These are phyloP conservation scores for Ailuropoda melanoleuca DNA, from an alignment of 2,113 vertebrate genomes.

Conservation along the genomic window DNA sequence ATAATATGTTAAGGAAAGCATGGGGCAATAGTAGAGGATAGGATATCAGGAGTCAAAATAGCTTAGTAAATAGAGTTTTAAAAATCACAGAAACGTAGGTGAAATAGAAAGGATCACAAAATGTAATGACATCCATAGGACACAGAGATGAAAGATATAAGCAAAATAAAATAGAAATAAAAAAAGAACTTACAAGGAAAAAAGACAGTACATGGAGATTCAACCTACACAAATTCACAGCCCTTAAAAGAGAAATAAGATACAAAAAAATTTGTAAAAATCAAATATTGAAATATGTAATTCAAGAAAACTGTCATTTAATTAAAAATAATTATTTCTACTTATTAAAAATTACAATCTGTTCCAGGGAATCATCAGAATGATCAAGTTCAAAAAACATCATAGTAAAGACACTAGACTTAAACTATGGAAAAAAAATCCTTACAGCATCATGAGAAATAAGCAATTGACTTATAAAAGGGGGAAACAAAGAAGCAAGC, in stretches of 20 bases:
- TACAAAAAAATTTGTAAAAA: background rate
- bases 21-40: background rate
- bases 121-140: background rate
- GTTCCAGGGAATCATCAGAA: background rate
- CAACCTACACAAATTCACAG: background rate
- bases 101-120: background rate
- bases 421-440: background rate
- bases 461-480: background rate
- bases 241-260: background rate
- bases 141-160: background rate
- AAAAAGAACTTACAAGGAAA: background rate
- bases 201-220: background rate
- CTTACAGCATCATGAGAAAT: background rate
- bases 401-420: background rate
- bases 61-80: background rate
- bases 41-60: background rate
- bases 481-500: background rate
- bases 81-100: background rate
- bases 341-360: background rate
- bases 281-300: background rate
- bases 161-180: background rate
- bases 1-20: background rate
- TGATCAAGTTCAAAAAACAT: background rate
- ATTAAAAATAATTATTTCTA: background rate
- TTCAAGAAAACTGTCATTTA: background rate